These are phyloP conservation scores for Drosophila rhopaloa DNA, from an alignment of 1,140 invertebrate genomes.

Conservation along the genomic window DNA sequence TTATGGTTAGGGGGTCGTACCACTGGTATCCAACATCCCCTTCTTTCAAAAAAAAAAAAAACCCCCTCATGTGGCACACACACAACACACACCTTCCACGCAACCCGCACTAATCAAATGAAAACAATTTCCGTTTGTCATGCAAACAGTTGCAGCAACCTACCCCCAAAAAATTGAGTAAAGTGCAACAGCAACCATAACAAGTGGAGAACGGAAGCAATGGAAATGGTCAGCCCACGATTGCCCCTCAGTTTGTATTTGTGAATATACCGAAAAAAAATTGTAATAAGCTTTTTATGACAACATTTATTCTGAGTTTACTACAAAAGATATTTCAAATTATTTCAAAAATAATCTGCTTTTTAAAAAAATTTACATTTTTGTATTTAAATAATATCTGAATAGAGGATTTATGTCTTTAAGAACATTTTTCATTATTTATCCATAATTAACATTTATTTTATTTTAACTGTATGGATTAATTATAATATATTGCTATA, in stretches of 20 bases:
- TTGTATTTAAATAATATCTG: too few relatives aligned
- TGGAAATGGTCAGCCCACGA: constrained; percentile 67
- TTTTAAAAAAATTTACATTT: too few relatives aligned
- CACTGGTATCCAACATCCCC: constrained; percentile 5
- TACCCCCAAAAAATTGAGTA: constrained; percentile 41
- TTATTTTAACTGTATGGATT: too few relatives aligned
- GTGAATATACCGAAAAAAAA: constrained; percentile 14
- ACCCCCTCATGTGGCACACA: constrained; percentile 25
- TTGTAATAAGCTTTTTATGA: too few relatives aligned
- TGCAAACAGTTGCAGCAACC: constrained; percentile 58
- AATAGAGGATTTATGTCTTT: too few relatives aligned
- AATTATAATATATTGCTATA: too few relatives aligned
- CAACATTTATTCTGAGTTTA: too few relatives aligned
- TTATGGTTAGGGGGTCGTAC: constrained; percentile 48
- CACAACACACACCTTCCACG: constrained; percentile 33
- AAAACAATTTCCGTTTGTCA: constrained; percentile 74
- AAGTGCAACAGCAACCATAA: constrained; percentile 51
- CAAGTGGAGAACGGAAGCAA: constrained; percentile 63
- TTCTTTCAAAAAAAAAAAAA: not conserved
- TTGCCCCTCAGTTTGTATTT: constrained; percentile 38
- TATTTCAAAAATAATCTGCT: too few relatives aligned
- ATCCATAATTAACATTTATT: too few relatives aligned
- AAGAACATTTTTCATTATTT: too few relatives aligned
- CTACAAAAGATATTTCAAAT: too few relatives aligned
- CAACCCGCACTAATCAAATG: constrained; percentile 69